These are phyloP conservation scores for Apostichopus californicus DNA, from an alignment of 35 echinoderm and acorn worm genomes.

Conservation along the genomic window DNA sequence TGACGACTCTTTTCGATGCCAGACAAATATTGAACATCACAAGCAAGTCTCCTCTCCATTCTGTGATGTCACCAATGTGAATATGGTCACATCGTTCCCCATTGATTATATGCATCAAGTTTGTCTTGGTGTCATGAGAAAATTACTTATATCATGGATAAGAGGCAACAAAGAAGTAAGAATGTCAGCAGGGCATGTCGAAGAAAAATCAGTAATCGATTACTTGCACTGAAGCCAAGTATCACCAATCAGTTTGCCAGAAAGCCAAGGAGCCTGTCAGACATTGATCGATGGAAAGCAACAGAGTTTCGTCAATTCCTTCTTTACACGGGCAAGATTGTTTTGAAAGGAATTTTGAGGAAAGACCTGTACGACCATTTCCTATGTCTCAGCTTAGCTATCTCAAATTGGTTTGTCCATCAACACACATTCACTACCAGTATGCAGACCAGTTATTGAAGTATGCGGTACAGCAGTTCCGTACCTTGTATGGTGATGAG, in stretches of 20 bases:
- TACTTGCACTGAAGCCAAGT: constrained; percentile 25
- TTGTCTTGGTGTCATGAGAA: constrained; percentile 72
- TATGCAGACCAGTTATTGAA: constrained; percentile 60
- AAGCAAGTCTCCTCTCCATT: neutral
- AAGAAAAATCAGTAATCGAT: constrained; percentile 64
- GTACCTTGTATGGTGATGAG: constrained; percentile 67
- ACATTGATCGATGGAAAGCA: constrained; percentile 81
- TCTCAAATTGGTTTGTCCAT: constrained; percentile 47
- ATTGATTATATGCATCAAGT: constrained; percentile 74
- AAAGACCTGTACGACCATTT: constrained; percentile 55
- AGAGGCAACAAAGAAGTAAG: constrained; percentile 57
- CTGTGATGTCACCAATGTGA: neutral
- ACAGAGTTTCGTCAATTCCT: constrained; percentile 66
- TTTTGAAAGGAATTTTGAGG: constrained; percentile 44
- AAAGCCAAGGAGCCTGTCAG: constrained; percentile 63
- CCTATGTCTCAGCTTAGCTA: constrained; percentile 59
- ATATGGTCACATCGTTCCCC: constrained; percentile 9
- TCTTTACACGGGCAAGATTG: constrained; percentile 61
- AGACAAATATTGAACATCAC: constrained; percentile 62
- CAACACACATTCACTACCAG: neutral
- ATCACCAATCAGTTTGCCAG: constrained; percentile 47
- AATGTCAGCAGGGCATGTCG: constrained; percentile 38
- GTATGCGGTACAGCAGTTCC: constrained; percentile 60
- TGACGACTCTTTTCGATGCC: constrained; percentile 59
- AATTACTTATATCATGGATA: constrained; percentile 65